These are phyloP conservation scores for Aramus guarauna DNA, from an alignment of 2,113 vertebrate genomes.

Conservation along the genomic window DNA sequence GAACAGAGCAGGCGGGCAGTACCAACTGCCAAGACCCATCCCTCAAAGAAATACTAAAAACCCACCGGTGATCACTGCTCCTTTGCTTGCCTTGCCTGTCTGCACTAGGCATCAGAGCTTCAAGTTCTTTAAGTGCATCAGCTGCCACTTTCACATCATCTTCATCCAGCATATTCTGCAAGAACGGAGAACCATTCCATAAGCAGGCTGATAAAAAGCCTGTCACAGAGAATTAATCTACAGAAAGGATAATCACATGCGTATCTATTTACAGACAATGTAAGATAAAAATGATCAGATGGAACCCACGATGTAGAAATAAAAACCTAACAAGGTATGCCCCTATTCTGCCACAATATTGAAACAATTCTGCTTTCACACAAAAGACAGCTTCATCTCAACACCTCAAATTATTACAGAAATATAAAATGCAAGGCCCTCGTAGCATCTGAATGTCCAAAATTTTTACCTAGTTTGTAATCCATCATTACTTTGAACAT, in stretches of 20 bases:
- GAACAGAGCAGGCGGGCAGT: rapidly evolving
- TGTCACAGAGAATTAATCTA: neutral
- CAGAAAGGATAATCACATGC: rapidly evolving
- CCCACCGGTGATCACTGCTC: slow-evolving; percentile 80
- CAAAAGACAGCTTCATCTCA: neutral
- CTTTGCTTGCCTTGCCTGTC: slow-evolving; percentile 71
- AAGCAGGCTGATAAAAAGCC: neutral
- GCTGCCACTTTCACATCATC: slow-evolving; percentile 96
- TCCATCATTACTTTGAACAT: rapidly evolving
- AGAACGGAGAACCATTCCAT: neutral
- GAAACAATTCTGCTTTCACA: neutral
- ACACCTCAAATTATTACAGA: neutral
- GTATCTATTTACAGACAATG: neutral
- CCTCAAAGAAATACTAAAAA: neutral
- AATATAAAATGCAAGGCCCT: neutral
- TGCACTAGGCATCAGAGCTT: slow-evolving; percentile 91
- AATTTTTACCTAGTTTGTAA: neutral
- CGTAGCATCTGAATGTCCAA: rapidly evolving
- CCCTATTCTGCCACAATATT: neutral
- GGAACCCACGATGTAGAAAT: rapidly evolving
- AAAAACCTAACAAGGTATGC: neutral
- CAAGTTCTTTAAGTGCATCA: slow-evolving; percentile 92
- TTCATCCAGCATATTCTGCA: slow-evolving; percentile 86
- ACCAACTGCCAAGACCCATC: neutral
- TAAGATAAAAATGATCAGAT: neutral